phyloP scores from a whole-genome alignment of 2,888 invertebrate species.

The Noctua janthina region DNA sequence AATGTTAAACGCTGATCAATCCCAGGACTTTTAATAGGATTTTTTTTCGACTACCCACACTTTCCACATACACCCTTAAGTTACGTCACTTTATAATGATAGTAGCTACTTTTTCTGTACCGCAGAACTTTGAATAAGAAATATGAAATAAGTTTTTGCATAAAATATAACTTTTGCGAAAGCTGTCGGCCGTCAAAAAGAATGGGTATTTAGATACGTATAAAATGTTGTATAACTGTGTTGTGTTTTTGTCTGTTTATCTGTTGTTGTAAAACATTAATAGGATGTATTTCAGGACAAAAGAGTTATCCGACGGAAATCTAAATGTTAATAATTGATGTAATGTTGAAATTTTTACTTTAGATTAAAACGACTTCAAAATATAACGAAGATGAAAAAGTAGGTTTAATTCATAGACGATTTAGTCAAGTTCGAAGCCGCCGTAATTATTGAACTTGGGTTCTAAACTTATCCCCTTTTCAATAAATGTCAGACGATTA shows the following conservation, averaged over 20 bases:
- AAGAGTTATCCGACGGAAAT: neutral
- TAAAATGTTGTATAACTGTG: slow-evolving; percentile 42
- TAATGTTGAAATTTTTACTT: neutral
- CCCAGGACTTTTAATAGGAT: slow-evolving; percentile 52
- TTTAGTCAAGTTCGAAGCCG: neutral
- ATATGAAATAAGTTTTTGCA: slow-evolving; percentile 86
- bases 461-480: neutral
- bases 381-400: neutral
- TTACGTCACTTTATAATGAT: slow-evolving; percentile 54
- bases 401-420: neutral
- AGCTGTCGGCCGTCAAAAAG: slow-evolving; percentile 78
- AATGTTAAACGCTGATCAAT: slow-evolving; percentile 45
- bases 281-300: neutral
- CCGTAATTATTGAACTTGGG: neutral
- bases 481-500: slow-evolving; percentile 6
- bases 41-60: slow-evolving; percentile 49
- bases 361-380: too few relatives aligned
- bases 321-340: neutral
- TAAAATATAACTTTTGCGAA: slow-evolving; percentile 84
- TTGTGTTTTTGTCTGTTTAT: slow-evolving; percentile 32
- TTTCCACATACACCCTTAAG: slow-evolving; percentile 42
- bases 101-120: slow-evolving; percentile 67
- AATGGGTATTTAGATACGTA: slow-evolving; percentile 69
- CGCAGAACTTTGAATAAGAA: slow-evolving; percentile 82
- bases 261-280: neutral